phyloP scores from a whole-genome alignment of 2,797 vertebrate genomes.

The Oceanodroma leucorhoa region DNA sequence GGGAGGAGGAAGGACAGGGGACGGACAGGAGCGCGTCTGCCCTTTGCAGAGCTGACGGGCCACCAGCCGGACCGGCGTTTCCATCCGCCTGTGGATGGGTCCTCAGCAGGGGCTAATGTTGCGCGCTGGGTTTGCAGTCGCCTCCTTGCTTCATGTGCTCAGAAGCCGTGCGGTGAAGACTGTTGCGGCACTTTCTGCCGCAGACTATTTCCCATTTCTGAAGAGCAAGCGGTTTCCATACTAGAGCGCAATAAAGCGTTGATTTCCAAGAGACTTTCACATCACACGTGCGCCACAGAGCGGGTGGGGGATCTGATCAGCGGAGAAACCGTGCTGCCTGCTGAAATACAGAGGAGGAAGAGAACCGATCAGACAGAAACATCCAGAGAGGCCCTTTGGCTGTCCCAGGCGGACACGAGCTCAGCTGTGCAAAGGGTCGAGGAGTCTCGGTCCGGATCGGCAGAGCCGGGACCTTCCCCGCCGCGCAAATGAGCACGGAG shows the following conservation, averaged over 20 bases:
- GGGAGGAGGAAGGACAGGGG: not conserved
- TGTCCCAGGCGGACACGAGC: not conserved
- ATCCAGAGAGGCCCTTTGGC: not conserved
- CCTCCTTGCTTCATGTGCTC: not conserved
- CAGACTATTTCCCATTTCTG: not conserved
- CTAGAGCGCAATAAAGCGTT: accelerated
- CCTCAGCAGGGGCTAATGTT: not conserved
- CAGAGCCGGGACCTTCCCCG: not conserved
- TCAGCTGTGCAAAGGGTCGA: not conserved
- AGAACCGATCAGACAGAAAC: not conserved
- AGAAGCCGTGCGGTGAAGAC: not conserved
- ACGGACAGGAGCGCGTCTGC: not conserved
- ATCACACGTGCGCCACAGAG: not conserved
- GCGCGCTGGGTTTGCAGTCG: not conserved
- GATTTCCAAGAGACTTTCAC: not conserved
- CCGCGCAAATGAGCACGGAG: not conserved
- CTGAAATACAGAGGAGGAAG: accelerated
- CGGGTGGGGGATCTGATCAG: not conserved
- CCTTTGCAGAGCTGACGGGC: not conserved
- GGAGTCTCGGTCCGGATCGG: not conserved
- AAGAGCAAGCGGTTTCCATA: not conserved
- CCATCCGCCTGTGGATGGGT: no score
- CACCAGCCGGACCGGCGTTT: not conserved
- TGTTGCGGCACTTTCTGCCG: accelerated
- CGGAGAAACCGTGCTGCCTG: not conserved